These are phyloP conservation scores for Hoplodrina ambigua DNA, from an alignment of 2,888 invertebrate species.

Conservation along the genomic window DNA sequence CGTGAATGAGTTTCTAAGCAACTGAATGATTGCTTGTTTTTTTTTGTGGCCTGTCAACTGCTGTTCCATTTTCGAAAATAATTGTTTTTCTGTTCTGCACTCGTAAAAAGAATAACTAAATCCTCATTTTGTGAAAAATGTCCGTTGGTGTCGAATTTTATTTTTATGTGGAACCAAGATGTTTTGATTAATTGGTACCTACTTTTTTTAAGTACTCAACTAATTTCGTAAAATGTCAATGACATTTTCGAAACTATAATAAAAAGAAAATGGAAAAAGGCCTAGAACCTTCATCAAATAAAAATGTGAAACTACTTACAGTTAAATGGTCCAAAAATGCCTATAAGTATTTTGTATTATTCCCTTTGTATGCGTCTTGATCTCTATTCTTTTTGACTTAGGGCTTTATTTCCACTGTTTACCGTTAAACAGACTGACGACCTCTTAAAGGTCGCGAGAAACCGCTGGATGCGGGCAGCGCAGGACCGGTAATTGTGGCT, in stretches of 20 bases:
- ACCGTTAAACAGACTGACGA: too few species aligned
- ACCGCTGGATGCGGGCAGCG: too few species aligned
- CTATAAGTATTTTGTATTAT: background rate
- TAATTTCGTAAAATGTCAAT: background rate
- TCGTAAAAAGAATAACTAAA: too few species aligned
- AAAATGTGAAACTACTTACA: background rate
- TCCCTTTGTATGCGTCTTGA: background rate
- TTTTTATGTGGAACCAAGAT: background rate
- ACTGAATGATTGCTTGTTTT: constrained; percentile 7
- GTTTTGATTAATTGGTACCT: background rate
- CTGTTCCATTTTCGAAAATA: constrained; percentile 8
- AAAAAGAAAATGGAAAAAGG: background rate
- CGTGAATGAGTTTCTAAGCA: constrained; percentile 23
- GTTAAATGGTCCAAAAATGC: background rate
- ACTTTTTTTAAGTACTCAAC: background rate
- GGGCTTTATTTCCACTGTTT: too few species aligned
- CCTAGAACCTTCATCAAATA: background rate
- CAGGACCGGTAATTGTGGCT: too few species aligned
- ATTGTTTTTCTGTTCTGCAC: background rate
- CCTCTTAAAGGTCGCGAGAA: too few species aligned
- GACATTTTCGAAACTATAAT: background rate
- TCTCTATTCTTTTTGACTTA: too few species aligned
- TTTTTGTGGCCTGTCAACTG: background rate
- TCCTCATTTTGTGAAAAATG: background rate
- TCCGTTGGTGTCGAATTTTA: background rate